Evolutionary conservation across 2,113 vertebrate species (phyloP).

Genomic region (Herpetotheres cachinnans): DNA sequence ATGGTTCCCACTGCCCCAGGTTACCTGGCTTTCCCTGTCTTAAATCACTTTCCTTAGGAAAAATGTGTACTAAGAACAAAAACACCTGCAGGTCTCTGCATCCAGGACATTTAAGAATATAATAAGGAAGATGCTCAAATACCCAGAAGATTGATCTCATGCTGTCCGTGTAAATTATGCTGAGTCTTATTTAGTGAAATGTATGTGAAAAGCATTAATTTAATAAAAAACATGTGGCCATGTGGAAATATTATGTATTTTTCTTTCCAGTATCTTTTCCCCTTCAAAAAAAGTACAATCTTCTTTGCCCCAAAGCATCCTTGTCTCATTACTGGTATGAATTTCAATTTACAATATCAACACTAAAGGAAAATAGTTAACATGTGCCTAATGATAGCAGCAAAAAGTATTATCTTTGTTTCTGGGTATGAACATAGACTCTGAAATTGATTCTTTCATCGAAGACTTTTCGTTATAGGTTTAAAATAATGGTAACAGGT

Average conservation of each 20-base stretch:
- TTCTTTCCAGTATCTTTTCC: background rate
- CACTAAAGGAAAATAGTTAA: background rate
- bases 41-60: background rate
- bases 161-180: background rate
- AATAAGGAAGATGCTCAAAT: background rate
- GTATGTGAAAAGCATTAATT: background rate
- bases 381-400: background rate
- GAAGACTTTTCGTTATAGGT: background rate
- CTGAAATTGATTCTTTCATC: background rate
- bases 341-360: background rate
- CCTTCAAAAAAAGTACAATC: background rate
- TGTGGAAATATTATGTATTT: background rate
- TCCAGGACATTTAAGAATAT: background rate
- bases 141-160: background rate
- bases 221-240: background rate
- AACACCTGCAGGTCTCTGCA: background rate
- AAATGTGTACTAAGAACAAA: background rate
- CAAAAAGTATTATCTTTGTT: background rate
- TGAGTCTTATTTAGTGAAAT: background rate
- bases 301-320: background rate
- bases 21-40: background rate
- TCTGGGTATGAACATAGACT: background rate
- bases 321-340: background rate
- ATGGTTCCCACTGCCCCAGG: rapidly evolving
- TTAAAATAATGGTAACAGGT: conserved; percentile 35